These are phyloP conservation scores for Magallana nippona DNA, from an alignment of 2,888 invertebrate genomes.

Conservation along the genomic window DNA sequence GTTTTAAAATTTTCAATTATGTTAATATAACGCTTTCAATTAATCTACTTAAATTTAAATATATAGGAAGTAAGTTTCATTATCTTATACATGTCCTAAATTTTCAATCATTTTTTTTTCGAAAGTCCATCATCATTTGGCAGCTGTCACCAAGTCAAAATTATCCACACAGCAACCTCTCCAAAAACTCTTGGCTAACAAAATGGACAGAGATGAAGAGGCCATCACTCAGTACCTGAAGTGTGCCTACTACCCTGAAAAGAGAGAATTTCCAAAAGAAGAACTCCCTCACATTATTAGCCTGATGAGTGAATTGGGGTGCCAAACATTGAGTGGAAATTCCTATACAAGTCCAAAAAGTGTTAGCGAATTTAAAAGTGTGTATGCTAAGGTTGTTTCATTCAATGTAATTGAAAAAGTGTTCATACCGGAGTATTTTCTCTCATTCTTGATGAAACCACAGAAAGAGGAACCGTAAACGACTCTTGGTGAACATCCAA, in stretches of 20 bases:
- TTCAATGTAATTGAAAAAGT: conserved; percentile 40
- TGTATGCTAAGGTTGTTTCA: conserved; percentile 42
- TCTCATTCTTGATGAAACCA: conserved; percentile 49
- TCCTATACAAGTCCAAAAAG: conserved; percentile 23
- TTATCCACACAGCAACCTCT: neutral
- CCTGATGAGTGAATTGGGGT: neutral
- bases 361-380: conserved; percentile 48
- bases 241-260: conserved; percentile 30
- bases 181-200: conserved; percentile 11
- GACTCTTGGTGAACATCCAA: conserved; percentile 45
- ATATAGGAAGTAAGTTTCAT: no score
- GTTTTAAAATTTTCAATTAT: no score
- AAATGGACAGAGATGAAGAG: conserved; percentile 35
- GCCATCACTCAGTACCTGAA: conserved; percentile 1
- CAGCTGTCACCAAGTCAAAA: conserved; percentile 17
- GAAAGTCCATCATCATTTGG: conserved; percentile 11
- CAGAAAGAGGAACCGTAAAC: conserved; percentile 49
- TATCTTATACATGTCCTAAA: no score
- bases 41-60: no score
- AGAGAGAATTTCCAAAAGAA: conserved; percentile 31
- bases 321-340: neutral
- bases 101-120: neutral
- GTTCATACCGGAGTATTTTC: conserved; percentile 37
- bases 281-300: neutral
- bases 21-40: no score